Conservation (phyloP, 2,797 vertebrate genomes). For the Jordanella pulchra region DNA sequence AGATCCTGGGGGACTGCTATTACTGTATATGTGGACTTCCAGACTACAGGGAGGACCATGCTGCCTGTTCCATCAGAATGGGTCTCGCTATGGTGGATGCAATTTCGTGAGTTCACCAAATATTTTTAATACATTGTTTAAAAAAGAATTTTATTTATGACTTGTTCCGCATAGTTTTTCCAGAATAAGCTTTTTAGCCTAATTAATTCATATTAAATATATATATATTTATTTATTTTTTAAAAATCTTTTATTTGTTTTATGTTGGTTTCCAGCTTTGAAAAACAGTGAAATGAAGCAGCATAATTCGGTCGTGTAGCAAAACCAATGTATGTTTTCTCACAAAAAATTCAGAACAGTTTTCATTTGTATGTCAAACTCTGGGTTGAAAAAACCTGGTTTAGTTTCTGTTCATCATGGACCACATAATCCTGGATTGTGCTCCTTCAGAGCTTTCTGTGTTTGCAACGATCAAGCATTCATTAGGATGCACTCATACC, state of each 20-base stretch:
- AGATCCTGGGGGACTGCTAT: constrained; percentile 95
- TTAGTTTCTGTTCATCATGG: not conserved
- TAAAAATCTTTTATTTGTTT: not conserved
- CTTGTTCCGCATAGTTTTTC: not conserved
- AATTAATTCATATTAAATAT: no score
- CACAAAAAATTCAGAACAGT: not conserved
- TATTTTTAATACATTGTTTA: not conserved
- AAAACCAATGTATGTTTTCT: not conserved
- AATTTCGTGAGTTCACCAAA: constrained; percentile 85
- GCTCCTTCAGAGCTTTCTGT: not conserved
- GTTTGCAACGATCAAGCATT: not conserved
- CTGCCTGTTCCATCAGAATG: constrained; percentile 92
- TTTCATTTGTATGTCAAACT: not conserved
- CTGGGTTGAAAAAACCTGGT: not conserved
- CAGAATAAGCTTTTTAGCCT: no score
- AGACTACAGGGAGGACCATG: constrained; percentile 91
- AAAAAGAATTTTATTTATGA: not conserved
- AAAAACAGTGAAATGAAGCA: not conserved
- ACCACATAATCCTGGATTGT: not conserved
- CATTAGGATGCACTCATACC: not conserved
- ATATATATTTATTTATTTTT: no score
- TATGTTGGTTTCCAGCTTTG: not conserved
- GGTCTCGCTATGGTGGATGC: constrained; percentile 95
- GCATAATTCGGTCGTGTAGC: not conserved
- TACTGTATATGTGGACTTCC: constrained; percentile 95